A percentile compares a stretch with the other conserved stretches of the same genome.
Evolutionary conservation across 2,797 vertebrate species (phyloP).

Genomic region (Alca torda): DNA sequence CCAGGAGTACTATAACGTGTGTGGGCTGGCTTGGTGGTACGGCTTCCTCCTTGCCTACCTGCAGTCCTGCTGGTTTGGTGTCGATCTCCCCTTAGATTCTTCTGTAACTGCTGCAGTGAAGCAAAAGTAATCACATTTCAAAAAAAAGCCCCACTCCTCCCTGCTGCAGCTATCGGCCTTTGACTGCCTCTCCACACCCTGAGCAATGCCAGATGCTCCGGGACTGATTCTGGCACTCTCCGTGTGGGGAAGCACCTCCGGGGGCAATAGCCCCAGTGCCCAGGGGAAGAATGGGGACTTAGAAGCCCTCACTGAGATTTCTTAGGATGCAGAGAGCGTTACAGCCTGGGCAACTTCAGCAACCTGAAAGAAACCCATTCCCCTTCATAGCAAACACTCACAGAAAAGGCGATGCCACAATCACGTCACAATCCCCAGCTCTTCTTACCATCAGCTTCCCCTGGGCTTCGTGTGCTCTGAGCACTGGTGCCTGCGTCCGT

Average conservation of each 20-base stretch:
- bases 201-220: neutral
- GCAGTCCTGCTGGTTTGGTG: neutral
- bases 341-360: neutral
- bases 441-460: neutral
- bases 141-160: neutral
- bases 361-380: neutral
- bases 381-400: neutral
- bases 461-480: neutral
- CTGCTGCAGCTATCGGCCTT: neutral
- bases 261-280: neutral
- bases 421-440: neutral
- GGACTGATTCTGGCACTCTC: neutral
- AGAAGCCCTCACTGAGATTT: neutral
- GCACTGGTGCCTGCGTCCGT: neutral
- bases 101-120: neutral
- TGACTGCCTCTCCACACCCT: neutral
- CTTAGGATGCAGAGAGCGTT: neutral
- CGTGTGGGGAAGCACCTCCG: neutral
- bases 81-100: neutral
- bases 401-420: neutral
- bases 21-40: neutral
- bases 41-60: neutral
- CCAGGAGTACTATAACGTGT: neutral
- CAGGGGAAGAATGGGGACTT: neutral
- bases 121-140: neutral